Evolutionary conservation across 2,113 vertebrate genomes (phyloP).

Genomic region (Ifrita kowaldi): DNA sequence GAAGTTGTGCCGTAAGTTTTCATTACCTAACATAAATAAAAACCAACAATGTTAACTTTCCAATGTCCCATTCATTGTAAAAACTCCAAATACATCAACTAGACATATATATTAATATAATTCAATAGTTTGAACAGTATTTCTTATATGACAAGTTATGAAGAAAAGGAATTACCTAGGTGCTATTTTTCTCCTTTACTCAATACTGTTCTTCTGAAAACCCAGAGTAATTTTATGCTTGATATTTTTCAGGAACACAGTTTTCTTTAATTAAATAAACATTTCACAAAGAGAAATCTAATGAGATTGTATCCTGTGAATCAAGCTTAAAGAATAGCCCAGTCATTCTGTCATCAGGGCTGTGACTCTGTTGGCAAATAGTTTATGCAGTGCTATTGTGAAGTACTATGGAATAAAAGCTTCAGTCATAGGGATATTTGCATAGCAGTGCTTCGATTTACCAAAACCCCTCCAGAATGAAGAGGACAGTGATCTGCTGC

Average conservation of each 20-base stretch:
- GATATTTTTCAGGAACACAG: not conserved
- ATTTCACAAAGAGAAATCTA: not conserved
- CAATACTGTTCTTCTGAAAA: not conserved
- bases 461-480: not conserved
- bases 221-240: not conserved
- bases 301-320: not conserved
- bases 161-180: not conserved
- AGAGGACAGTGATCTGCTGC: not conserved
- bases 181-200: not conserved
- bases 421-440: not conserved
- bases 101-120: not conserved
- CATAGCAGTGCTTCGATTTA: not conserved
- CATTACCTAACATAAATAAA: not conserved
- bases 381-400: not conserved
- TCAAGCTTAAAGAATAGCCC: not conserved
- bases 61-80: not conserved
- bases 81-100: not conserved
- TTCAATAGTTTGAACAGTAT: not conserved
- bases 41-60: not conserved
- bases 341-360: not conserved
- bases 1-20: not conserved
- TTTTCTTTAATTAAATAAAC: constrained; percentile 19
- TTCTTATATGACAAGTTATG: not conserved
- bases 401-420: not conserved
- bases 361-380: not conserved